Conservation (phyloP, 2,888 invertebrate genomes). For the Bhutanitis thaidina region DNA sequence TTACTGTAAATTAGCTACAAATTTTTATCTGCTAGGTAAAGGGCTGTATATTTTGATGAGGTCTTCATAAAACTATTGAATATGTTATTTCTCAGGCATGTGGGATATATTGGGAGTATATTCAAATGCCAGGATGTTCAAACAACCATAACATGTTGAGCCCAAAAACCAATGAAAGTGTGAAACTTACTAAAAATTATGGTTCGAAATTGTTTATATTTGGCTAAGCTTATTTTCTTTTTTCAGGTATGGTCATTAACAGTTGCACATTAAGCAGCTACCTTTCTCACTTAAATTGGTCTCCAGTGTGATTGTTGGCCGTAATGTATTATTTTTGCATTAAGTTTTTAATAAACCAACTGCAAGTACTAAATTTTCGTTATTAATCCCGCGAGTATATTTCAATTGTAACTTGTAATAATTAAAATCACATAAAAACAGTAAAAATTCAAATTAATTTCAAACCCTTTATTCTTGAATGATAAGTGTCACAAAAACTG, state of each 20-base stretch:
- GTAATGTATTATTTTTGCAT: constrained; percentile 34
- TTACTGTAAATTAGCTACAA: too few species aligned
- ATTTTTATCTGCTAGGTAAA: too few species aligned
- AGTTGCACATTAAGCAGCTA: constrained; percentile 18
- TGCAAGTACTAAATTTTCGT: constrained; percentile 54
- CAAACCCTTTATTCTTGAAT: constrained; percentile 43
- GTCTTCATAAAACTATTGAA: too few species aligned
- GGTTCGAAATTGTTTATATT: not conserved
- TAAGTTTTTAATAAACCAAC: constrained; percentile 62
- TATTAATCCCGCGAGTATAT: constrained; percentile 51
- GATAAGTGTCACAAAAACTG: not conserved
- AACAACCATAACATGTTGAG: too few species aligned
- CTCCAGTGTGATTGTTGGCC: constrained; percentile 18
- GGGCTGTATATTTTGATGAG: too few species aligned
- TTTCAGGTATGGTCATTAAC: constrained; percentile 77
- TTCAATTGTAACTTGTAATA: constrained; percentile 39
- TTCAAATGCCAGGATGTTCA: too few species aligned
- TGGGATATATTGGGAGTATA: too few species aligned
- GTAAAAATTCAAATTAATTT: constrained; percentile 44
- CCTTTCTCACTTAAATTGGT: constrained; percentile 10
- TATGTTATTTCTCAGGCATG: too few species aligned
- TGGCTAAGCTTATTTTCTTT: constrained; percentile 19
- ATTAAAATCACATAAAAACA: constrained; percentile 47
- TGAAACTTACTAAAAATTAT: too few species aligned
- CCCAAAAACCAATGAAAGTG: too few species aligned